Evolutionary conservation across 1,140 invertebrate species (phyloP).

Genomic region (Ooceraea biroi): DNA sequence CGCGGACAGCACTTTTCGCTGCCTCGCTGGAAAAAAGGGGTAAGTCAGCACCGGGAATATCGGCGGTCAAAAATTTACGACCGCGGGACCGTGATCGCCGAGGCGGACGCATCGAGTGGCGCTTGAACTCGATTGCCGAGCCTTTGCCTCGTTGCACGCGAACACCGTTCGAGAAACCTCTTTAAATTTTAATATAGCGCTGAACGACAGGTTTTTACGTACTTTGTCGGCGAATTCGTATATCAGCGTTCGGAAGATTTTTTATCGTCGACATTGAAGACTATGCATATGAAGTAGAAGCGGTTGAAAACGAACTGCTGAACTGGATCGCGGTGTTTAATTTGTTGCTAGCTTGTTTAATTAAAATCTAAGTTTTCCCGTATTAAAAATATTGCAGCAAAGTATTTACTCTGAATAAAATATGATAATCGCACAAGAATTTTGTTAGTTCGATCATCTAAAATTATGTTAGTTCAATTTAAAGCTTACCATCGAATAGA

Average conservation of each 20-base stretch:
- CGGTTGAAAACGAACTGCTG: neutral
- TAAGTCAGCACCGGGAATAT: slow-evolving; percentile 48
- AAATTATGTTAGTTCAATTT: too few species aligned
- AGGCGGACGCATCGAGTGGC: slow-evolving; percentile 10
- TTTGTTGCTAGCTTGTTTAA: too few species aligned
- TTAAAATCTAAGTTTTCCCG: too few species aligned
- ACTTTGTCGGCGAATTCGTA: neutral
- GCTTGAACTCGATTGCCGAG: slow-evolving; percentile 5
- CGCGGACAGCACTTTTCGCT: slow-evolving; percentile 45
- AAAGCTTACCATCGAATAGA: too few species aligned
- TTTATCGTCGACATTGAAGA: too few species aligned
- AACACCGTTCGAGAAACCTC: slow-evolving; percentile 5
- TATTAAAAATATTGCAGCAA: too few species aligned
- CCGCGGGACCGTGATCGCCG: slow-evolving; percentile 13
- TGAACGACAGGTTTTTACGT: slow-evolving; percentile 9
- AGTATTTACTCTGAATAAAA: too few species aligned
- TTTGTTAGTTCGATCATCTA: too few species aligned
- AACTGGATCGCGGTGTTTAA: too few species aligned
- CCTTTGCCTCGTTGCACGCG: neutral
- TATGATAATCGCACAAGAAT: too few species aligned
- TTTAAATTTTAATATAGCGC: slow-evolving; percentile 38
- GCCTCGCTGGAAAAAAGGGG: slow-evolving; percentile 26
- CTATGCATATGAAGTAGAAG: too few species aligned
- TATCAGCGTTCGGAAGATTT: neutral
- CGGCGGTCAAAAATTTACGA: slow-evolving; percentile 49